Conservation (phyloP, 1,140 invertebrate genomes). For the Diabrotica undecimpunctata region DNA sequence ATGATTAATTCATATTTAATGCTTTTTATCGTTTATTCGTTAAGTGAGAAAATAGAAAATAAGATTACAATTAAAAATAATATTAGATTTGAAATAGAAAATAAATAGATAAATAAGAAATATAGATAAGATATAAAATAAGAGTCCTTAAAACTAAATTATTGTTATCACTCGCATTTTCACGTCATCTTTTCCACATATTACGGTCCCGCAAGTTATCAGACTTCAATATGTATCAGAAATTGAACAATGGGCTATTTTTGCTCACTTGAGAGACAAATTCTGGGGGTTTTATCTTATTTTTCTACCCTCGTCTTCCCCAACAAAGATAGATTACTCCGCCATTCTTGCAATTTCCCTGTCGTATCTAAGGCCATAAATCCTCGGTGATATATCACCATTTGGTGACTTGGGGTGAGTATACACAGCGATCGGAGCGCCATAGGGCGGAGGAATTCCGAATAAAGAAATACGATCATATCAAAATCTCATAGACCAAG, state of each 20-base stretch:
- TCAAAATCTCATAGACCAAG: slow-evolving; percentile 18
- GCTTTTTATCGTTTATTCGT: too few relatives aligned
- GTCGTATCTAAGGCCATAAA: slow-evolving; percentile 53
- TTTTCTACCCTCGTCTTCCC: slow-evolving; percentile 45
- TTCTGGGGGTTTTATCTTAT: slow-evolving; percentile 49
- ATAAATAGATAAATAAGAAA: too few relatives aligned
- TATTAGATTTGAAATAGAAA: too few relatives aligned
- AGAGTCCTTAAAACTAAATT: too few relatives aligned
- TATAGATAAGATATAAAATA: too few relatives aligned
- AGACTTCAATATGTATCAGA: slow-evolving; percentile 35
- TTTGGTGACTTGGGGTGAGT: slow-evolving; percentile 42
- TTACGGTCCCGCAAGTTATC: slow-evolving; percentile 14
- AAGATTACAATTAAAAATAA: too few relatives aligned
- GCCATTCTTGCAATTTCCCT: slow-evolving; percentile 55
- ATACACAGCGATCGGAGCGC: slow-evolving; percentile 30
- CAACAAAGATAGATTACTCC: slow-evolving; percentile 50
- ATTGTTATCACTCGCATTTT: not conserved
- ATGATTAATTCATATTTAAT: too few relatives aligned
- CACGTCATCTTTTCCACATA: not conserved
- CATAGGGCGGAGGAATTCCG: slow-evolving; percentile 30
- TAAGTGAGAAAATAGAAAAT: too few relatives aligned
- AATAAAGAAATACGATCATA: slow-evolving; percentile 38
- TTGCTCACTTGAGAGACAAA: slow-evolving; percentile 47
- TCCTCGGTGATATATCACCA: slow-evolving; percentile 49
- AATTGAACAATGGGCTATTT: slow-evolving; percentile 44